Evolutionary conservation across 2,113 vertebrate genomes (phyloP).

Genomic region (Anhinga anhinga): DNA sequence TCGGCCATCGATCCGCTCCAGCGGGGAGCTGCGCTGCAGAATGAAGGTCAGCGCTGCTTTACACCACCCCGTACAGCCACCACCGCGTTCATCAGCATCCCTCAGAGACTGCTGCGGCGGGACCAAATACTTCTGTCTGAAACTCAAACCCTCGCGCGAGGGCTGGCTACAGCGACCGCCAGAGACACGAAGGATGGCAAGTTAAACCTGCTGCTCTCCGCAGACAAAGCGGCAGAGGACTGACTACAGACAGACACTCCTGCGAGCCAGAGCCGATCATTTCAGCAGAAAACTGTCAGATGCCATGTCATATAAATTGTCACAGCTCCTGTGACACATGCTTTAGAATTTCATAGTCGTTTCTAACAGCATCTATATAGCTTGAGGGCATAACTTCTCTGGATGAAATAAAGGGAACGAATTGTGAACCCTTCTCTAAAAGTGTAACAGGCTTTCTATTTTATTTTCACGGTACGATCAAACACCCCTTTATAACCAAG

Average conservation of each 20-base stretch:
- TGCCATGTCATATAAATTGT: not conserved
- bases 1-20: slow-evolving; percentile 81
- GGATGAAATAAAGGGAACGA: not conserved
- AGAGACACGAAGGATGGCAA: not conserved
- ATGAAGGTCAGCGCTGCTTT: slow-evolving; percentile 81
- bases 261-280: not conserved
- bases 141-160: not conserved
- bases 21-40: slow-evolving; percentile 74
- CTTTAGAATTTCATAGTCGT: slow-evolving; percentile 7
- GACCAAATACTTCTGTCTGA: not conserved
- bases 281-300: not conserved
- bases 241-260: not conserved
- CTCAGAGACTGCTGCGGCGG: not conserved
- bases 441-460: not conserved
- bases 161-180: not conserved
- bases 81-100: not conserved
- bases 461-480: not conserved
- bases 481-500: not conserved
- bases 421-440: not conserved
- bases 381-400: not conserved
- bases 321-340: not conserved
- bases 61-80: slow-evolving; percentile 71
- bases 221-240: not conserved
- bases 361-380: not conserved
- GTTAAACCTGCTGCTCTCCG: not conserved